Evolutionary conservation across 2,888 invertebrate genomes (phyloP).

Genomic region (Drosophila percnosoma): DNA sequence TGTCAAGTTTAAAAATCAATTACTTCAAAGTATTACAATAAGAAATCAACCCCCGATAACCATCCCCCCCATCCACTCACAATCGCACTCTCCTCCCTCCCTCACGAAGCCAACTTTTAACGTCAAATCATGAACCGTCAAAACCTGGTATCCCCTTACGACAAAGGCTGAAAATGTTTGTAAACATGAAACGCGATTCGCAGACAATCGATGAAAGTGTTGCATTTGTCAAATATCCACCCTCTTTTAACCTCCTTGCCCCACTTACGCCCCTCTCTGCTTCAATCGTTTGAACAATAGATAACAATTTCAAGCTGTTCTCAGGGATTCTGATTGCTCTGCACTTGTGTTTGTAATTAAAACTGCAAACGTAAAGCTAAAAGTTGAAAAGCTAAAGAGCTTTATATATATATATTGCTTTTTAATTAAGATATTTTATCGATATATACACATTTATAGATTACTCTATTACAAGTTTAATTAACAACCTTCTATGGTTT

Average conservation of each 20-base stretch:
- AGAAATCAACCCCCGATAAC: constrained; percentile 27
- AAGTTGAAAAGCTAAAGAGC: neutral
- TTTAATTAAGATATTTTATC: neutral
- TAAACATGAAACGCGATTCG: constrained; percentile 43
- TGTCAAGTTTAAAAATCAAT: constrained; percentile 80
- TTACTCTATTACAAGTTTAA: neutral
- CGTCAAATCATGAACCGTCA: constrained; percentile 10
- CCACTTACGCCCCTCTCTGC: neutral
- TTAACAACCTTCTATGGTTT: neutral
- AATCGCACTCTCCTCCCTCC: neutral
- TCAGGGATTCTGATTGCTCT: constrained; percentile 12
- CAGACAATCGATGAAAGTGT: constrained; percentile 41
- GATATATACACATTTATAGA: neutral
- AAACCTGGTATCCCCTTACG: constrained; percentile 28
- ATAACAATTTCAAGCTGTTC: neutral
- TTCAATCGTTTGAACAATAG: neutral
- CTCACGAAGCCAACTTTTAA: neutral
- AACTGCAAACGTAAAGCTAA: neutral
- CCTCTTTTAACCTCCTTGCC: neutral
- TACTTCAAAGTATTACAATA: constrained; percentile 65
- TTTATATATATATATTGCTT: neutral
- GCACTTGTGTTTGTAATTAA: constrained; percentile 1
- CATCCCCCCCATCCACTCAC: neutral
- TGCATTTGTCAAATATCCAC: constrained; percentile 11
- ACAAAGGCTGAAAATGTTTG: constrained; percentile 39